Base-by-base conservation (phyloP, 2,888 invertebrate genomes). In the Spisula solida region DNA sequence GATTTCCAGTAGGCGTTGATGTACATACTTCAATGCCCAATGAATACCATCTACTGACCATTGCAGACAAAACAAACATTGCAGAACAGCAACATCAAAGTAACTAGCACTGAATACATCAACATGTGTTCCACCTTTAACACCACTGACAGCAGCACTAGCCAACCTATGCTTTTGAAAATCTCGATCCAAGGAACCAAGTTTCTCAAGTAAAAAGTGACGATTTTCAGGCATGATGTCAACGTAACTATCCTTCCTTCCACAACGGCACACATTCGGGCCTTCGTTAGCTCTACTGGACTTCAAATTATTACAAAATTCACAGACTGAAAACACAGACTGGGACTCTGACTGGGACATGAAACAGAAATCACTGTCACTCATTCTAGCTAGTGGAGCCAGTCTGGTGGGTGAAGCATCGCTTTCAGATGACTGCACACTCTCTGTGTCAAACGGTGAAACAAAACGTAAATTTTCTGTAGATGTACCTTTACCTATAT, bases 31-130 rank as follows among this genome's bases (percentile, higher is more conserved):
- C 51, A 99, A 97, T 20, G 99, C 99, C 99, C 99, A 99, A 96
- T 98, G 98, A 18, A 99, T 98, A 0, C 99, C 99, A 96, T 99
- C 99, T 96, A 99, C 99, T 96, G 98, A 98, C 99, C 99, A 99
- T 95, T 99, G 99, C 0, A 98, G 98, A 90, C 99, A 98, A 96
- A 99, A 99, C 20, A 99, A 97, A 96, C 99, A 99, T 84, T 99
- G 97, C 86, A 99, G 97, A 0, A 99, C 99, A 2, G 99, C 99
- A 0, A 99, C 98, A 96, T 99, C 99, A 87, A 99, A 97, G 96
- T 99, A 99, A 0, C 99, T 99, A 0, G 99, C 99, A 31, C 95
- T 95, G 20, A 96, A 93, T 47, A 96, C 94, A 87, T 96, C 96
- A 20, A 91, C 89, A 25, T 92, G 88, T 14, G 91, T 92, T 10